Evolutionary conservation across 1,140 invertebrate species (phyloP), one percentile per base, ranked within the genome.

Genomic region (Heliconius congener): DNA sequence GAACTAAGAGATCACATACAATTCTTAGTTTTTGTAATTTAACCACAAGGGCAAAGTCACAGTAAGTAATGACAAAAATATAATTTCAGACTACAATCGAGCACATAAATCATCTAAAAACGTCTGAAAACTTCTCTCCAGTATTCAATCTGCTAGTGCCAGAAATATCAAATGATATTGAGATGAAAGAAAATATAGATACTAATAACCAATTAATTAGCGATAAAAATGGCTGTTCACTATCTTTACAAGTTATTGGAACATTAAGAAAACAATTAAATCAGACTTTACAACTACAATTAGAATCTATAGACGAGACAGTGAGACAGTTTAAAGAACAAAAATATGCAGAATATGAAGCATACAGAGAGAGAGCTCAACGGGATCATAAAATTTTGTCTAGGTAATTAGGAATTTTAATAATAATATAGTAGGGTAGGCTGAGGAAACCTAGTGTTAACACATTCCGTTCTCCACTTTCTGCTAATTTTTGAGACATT

Each of bases 321-420:
- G 90, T 95, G 3, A 88, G 92, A 73, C 90, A 94, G 70, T 95
- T 93, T 82, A 88, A 90, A 85, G 94, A 95, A 79, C 91, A 94
- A 77, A 94, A 95, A 84, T 94, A 93, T 90, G 91, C 90, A 52
- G 94, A 95, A 50, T 94, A 91, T 89, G 93, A 95, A 82, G 90
- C 90, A 30, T 95, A 91, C 83, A 93, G 87, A 88, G 93, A 94
- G 80, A 90, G 84, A 83, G 94, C 94, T 83, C 93, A 95, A 75
- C 91, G 87, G 74, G 94, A 95, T 88, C 94, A 94, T 85, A 93
- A 93, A 88, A 92, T 93, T 84, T 88, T 95, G 86, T 87, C 91
- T 84, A 94, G 91, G 94, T 95, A 88, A 79, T 52, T 18, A 18
- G 50, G 4, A 18, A 19, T 37, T 37, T 37, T 37, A 37, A 37